These are phyloP conservation scores for Eubucco bourcierii DNA, from an alignment of 2,113 vertebrate genomes.

Conservation along the genomic window DNA sequence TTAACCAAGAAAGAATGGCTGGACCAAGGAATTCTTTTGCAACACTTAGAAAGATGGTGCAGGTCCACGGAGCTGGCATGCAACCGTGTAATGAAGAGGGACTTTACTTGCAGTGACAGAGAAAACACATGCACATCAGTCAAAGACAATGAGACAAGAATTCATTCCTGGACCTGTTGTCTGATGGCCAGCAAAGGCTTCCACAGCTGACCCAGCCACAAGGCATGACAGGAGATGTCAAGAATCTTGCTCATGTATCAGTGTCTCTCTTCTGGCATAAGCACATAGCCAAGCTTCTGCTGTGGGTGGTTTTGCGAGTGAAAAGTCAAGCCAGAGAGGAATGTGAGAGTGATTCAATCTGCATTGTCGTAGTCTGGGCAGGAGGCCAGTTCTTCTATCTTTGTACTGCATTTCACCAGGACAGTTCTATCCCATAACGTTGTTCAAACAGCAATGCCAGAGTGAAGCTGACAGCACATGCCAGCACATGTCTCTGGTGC, in stretches of 20 bases:
- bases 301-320: not conserved
- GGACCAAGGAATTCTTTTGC: not conserved
- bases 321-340: not conserved
- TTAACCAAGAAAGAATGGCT: not conserved
- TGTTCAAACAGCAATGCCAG: not conserved
- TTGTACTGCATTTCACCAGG: not conserved
- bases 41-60: not conserved
- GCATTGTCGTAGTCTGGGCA: not conserved
- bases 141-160: not conserved
- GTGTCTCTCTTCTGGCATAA: not conserved
- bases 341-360: not conserved
- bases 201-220: not conserved
- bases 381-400: not conserved
- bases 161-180: not conserved
- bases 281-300: not conserved
- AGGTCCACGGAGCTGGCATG: not conserved
- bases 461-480: not conserved
- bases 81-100: rapidly evolving
- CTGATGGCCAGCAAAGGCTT: not conserved
- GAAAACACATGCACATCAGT: not conserved
- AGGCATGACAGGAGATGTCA: not conserved
- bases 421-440: not conserved
- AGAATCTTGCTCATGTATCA: not conserved
- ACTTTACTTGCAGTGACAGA: not conserved
- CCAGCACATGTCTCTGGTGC: not conserved